Evolutionary conservation across 1,140 invertebrate genomes (phyloP).

Genomic region (Drosophila lacteicornis): DNA sequence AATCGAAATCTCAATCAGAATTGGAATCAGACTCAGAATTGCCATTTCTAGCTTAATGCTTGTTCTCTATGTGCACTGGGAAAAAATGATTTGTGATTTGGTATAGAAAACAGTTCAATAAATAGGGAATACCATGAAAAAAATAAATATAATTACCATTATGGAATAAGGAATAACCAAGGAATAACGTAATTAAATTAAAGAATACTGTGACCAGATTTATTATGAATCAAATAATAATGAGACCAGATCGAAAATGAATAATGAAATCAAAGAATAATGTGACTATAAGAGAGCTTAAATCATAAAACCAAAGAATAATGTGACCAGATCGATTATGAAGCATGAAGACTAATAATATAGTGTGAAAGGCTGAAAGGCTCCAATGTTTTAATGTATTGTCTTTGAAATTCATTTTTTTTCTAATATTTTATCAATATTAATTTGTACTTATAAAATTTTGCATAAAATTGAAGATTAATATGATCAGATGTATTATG

Average conservation of each 20-base stretch:
- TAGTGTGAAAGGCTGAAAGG: too few relatives aligned
- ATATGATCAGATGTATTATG: neutral
- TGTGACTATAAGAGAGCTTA: too few relatives aligned
- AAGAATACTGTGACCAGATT: too few relatives aligned
- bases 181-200: too few relatives aligned
- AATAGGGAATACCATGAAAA: too few relatives aligned
- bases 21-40: conserved; percentile 19
- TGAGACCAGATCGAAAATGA: neutral
- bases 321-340: neutral
- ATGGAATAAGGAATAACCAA: too few relatives aligned
- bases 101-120: neutral
- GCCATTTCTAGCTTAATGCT: conserved; percentile 4
- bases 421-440: too few relatives aligned
- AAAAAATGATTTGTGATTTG: neutral
- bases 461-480: neutral
- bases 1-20: conserved; percentile 27
- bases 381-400: too few relatives aligned
- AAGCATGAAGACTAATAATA: too few relatives aligned
- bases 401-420: too few relatives aligned
- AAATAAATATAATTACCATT: too few relatives aligned
- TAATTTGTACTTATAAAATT: too few relatives aligned
- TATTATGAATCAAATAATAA: neutral
- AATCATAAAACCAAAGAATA: neutral
- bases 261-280: neutral
- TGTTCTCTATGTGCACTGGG: conserved; percentile 1